phyloP scores from a whole-genome alignment of 2,113 vertebrate species.

The Climacteris rufus region DNA sequence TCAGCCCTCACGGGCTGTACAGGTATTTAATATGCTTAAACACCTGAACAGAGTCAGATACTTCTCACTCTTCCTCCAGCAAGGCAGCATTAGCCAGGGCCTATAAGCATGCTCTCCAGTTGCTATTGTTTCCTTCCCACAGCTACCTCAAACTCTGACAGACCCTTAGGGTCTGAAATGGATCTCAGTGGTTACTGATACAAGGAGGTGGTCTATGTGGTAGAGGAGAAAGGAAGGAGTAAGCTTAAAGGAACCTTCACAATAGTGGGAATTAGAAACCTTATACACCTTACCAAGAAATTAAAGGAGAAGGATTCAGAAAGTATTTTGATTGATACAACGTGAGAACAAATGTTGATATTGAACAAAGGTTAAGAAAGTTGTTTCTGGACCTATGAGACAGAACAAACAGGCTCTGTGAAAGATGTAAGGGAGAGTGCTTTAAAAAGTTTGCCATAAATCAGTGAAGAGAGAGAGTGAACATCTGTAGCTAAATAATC shows the following conservation, averaged over 20 bases:
- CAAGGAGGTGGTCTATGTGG: neutral
- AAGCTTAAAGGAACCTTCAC: neutral
- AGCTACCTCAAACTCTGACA: neutral
- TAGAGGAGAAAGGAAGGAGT: neutral
- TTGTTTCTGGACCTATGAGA: neutral
- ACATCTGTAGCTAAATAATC: constrained; percentile 3
- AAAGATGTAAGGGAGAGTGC: neutral
- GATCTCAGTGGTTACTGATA: neutral
- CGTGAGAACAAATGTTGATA: neutral
- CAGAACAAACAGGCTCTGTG: neutral
- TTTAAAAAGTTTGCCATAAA: neutral
- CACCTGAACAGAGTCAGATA: neutral
- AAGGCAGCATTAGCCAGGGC: neutral
- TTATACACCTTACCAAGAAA: neutral
- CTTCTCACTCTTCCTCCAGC: neutral
- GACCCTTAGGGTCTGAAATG: neutral
- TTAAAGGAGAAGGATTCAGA: neutral
- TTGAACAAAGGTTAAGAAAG: neutral
- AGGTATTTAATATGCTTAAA: neutral
- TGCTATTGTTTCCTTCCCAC: neutral
- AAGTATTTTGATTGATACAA: neutral
- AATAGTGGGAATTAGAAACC: neutral
- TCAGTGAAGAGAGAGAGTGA: neutral
- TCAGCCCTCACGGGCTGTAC: neutral
- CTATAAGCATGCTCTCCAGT: neutral